Evolutionary conservation across 2,797 vertebrate species (phyloP).

Genomic region (Lagorchestes hirsutus): DNA sequence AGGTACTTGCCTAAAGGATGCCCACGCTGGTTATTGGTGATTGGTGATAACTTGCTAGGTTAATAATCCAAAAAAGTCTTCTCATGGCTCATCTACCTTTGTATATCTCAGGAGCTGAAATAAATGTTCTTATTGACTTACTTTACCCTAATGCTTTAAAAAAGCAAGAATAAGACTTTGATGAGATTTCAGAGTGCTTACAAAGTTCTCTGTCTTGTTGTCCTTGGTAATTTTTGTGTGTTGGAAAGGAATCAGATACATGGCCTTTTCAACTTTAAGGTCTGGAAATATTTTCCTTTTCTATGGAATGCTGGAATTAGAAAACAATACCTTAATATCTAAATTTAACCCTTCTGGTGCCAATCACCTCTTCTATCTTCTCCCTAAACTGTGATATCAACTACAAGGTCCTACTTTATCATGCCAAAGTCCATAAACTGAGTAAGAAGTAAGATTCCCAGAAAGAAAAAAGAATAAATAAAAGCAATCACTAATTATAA

Average conservation of each 20-base stretch:
- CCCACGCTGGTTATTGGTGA: neutral
- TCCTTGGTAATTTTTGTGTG: neutral
- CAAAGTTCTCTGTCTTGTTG: neutral
- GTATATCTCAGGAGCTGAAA: neutral
- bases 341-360: neutral
- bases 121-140: neutral
- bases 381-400: neutral
- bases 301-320: neutral
- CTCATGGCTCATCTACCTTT: neutral
- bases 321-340: neutral
- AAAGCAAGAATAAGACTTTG: neutral
- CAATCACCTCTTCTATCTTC: constrained; percentile 4
- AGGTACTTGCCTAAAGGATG: neutral
- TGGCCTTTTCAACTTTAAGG: neutral
- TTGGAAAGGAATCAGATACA: neutral
- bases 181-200: neutral
- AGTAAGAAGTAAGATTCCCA: neutral
- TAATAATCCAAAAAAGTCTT: neutral
- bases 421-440: constrained; percentile 2
- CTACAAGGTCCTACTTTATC: constrained; percentile 1
- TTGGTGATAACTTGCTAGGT: neutral
- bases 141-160: neutral
- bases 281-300: neutral
- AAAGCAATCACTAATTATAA: no score
- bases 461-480: neutral